Conservation (phyloP, 2,797 vertebrate genomes). For the Chiloscyllium punctatum region DNA sequence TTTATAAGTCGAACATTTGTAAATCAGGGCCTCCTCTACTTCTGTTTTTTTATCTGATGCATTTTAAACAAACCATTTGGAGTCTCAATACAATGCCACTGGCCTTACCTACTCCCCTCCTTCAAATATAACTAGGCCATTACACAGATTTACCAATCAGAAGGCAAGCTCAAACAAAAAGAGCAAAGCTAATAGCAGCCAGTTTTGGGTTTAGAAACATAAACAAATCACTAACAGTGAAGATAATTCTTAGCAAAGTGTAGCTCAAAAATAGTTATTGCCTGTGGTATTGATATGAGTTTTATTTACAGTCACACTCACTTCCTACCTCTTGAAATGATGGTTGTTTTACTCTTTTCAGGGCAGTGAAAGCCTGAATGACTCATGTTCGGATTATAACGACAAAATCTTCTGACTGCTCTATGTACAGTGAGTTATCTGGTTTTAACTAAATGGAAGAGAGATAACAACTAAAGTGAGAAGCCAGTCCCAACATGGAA, state of each 20-base stretch:
- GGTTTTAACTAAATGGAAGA: not conserved
- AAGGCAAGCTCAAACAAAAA: not conserved
- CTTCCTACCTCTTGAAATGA: not conserved
- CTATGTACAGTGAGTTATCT: not conserved
- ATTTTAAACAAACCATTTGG: not conserved
- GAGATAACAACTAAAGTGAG: not conserved
- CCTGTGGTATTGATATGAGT: not conserved
- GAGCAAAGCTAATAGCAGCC: not conserved
- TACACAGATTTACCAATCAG: not conserved
- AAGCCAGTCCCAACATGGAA: not conserved
- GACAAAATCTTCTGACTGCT: not conserved
- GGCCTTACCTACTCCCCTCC: not conserved
- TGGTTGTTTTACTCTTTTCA: not conserved
- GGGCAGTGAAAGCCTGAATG: not conserved
- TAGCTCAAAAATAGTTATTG: not conserved
- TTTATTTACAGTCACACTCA: not conserved
- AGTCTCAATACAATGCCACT: not conserved
- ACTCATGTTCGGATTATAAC: not conserved
- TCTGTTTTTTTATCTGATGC: not conserved
- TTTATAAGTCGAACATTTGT: too few species aligned
- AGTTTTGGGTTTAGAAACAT: not conserved
- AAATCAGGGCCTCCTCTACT: too few species aligned
- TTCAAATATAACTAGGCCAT: not conserved
- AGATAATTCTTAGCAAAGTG: not conserved
- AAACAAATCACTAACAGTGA: not conserved